Base-by-base conservation (phyloP, 2,797 vertebrate species). In the Champsocephalus gunnari region DNA sequence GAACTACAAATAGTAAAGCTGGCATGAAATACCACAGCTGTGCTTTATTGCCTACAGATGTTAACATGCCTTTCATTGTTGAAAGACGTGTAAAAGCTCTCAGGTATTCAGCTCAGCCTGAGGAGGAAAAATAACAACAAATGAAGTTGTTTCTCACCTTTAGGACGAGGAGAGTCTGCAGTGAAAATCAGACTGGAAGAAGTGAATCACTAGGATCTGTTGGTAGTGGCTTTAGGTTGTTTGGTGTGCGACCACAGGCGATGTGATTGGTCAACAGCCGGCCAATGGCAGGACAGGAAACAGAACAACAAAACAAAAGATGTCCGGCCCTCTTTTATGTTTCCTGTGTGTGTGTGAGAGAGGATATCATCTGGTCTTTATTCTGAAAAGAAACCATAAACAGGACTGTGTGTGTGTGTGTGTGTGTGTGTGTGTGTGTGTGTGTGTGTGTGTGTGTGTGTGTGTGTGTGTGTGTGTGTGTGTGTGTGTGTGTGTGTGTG, bases 61-160 rank as follows among this genome's bases (percentile, higher is more conserved):
- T 45, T 45, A 6, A 17, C 17, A n/a, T 9, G 2, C 16, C 17
- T 65, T 61, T 63, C 21, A 17, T 32, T 61, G 49, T 78, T 2
- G 50, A 0, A 0, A 51, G 12, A 28, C 32, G 7, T 44, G 34
- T 13, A 1, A 70, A 73, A 21, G 19, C 1, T 57, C 5, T 81
- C 63, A 56, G 54, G 71, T 58, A 48, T 81, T 59, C 24, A 45
- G 24, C 57, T 48, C 10, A 34, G 12, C 2, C 1, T 28, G 5
- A 45, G 5, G 3, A 53, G 12, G 10, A 21, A 12, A 10, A 59
- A 13, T 38, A 0, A 54, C 1, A 1, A 1, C 3, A 21, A 28
- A 3, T 50, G 1, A 3, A 43, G n/a, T 2, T 17, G 38, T 67
- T 66, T 53, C 86, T 85, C 48, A 89, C 82, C 88, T 87, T 63